Evolutionary conservation across 2,113 vertebrate genomes (phyloP).

Genomic region (Reinhardtius hippoglossoides): DNA sequence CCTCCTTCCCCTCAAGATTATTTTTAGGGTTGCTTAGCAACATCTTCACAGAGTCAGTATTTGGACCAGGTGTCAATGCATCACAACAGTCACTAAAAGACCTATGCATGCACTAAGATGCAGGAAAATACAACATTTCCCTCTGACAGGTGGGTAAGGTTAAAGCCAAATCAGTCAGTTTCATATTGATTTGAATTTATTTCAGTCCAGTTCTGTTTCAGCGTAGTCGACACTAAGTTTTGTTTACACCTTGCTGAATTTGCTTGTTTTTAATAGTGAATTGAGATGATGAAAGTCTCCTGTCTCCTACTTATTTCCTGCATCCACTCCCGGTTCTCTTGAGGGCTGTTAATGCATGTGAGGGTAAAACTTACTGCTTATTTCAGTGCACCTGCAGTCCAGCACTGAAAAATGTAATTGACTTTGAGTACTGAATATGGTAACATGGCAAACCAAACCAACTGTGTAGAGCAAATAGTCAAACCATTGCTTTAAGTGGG

Average conservation of each 20-base stretch:
- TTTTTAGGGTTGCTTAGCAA: slow-evolving; percentile 84
- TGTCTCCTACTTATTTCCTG: neutral
- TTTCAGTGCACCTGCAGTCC: neutral
- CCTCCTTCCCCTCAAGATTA: slow-evolving; percentile 68
- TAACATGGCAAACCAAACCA: neutral
- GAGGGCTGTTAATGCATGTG: no score
- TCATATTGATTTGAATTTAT: neutral
- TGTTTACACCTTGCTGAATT: neutral
- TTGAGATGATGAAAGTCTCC: neutral
- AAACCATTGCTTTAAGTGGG: neutral
- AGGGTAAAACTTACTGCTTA: neutral
- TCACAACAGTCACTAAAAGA: slow-evolving; percentile 45
- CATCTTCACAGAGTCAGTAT: slow-evolving; percentile 63
- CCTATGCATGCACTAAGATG: neutral
- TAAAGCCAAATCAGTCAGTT: neutral
- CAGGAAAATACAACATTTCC: neutral
- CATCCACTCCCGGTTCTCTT: neutral
- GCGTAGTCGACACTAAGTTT: neutral
- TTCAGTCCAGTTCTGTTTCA: neutral
- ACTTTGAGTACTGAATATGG: neutral
- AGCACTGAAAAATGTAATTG: neutral
- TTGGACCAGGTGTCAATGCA: slow-evolving; percentile 52
- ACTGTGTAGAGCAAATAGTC: neutral
- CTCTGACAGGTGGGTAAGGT: neutral
- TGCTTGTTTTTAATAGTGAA: slow-evolving; percentile 1